These are phyloP conservation scores for Ceratitis capitata DNA, from an alignment of 1,140 invertebrate species.

Conservation along the genomic window DNA sequence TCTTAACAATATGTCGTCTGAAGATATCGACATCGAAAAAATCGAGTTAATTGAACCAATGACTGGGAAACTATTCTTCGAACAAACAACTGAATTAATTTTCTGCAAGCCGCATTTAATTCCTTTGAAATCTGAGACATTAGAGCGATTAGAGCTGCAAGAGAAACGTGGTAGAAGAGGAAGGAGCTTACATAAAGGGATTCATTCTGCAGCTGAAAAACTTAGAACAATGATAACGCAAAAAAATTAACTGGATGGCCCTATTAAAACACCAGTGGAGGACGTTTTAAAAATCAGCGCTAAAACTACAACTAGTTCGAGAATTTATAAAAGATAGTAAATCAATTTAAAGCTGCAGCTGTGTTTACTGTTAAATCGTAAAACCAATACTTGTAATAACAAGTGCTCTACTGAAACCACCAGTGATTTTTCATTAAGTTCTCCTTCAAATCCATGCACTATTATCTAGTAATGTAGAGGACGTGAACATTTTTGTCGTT, in stretches of 20 bases:
- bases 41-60: conserved; percentile 66
- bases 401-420: conserved; percentile 43
- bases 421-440: conserved; percentile 43
- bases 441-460: conserved; percentile 40
- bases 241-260: too few species aligned
- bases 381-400: conserved; percentile 2
- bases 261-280: conserved; percentile 28
- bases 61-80: conserved; percentile 69
- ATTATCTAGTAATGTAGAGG: too few species aligned
- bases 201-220: too few species aligned
- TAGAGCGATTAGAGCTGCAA: conserved; percentile 88
- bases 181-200: too few species aligned
- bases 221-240: too few species aligned
- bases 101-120: conserved; percentile 88
- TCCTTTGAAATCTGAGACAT: conserved; percentile 87
- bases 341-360: conserved; percentile 39
- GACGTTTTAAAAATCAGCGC: conserved; percentile 41
- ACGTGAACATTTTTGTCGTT: conserved; percentile 54
- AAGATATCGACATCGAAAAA: conserved; percentile 52
- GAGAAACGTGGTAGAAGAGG: conserved; percentile 67
- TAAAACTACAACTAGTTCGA: conserved; percentile 36
- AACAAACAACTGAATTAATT: conserved; percentile 72
- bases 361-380: not conserved
- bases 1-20: not conserved
- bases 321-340: conserved; percentile 36